phyloP scores from a whole-genome alignment of 2,888 invertebrate species.

The Sminthurides aquaticus region DNA sequence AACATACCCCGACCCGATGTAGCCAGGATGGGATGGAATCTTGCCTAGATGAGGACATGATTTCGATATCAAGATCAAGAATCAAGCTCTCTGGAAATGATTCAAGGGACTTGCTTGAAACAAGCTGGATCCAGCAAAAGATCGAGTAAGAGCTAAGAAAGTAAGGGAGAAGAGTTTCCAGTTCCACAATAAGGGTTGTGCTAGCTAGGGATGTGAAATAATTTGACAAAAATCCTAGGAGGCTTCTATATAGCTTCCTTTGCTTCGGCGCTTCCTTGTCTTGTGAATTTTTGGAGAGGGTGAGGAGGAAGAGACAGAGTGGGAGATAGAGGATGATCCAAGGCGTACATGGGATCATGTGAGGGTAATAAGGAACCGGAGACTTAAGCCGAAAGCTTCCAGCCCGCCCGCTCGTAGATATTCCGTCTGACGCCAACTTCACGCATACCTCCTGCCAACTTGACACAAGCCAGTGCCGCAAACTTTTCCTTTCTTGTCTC shows the following conservation, averaged over 20 bases:
- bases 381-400: background rate
- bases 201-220: background rate
- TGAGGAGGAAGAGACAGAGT: background rate
- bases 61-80: background rate
- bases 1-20: background rate
- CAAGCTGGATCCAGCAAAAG: too few species aligned
- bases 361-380: background rate
- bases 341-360: background rate
- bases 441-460: conserved; percentile 19
- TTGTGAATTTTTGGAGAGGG: background rate
- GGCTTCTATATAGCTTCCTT: too few species aligned
- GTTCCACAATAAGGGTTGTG: too few species aligned
- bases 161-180: too few species aligned
- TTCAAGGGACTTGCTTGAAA: too few species aligned
- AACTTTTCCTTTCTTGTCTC: conserved; percentile 13
- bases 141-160: too few species aligned
- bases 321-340: too few species aligned
- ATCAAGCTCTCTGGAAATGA: too few species aligned
- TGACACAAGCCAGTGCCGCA: conserved; percentile 30
- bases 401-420: background rate
- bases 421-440: conserved; percentile 28
- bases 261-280: too few species aligned
- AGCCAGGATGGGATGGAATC: background rate
- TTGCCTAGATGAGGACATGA: background rate
- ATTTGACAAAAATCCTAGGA: background rate